Evolutionary conservation across 2,113 vertebrate species (phyloP).

Genomic region (Carassius auratus): DNA sequence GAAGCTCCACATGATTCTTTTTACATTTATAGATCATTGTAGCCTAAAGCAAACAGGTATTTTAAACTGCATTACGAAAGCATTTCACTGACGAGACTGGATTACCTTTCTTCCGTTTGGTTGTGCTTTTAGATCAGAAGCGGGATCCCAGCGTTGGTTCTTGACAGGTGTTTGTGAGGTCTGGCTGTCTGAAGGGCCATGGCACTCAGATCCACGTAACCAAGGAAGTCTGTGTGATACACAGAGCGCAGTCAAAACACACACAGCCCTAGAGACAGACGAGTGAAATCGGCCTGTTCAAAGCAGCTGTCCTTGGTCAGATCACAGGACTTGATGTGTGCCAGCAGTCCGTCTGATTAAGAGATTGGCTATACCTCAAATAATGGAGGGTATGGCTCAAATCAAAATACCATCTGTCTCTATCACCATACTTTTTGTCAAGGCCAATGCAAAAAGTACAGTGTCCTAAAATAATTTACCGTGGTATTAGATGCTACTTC

Average conservation of each 20-base stretch:
- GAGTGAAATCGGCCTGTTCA: neutral
- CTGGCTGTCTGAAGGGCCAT: slow-evolving; percentile 30
- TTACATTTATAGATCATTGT: neutral
- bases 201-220: slow-evolving; percentile 44
- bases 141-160: neutral
- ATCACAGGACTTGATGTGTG: neutral
- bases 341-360: neutral
- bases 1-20: neutral
- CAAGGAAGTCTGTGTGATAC: slow-evolving; percentile 36
- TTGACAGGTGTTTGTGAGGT: slow-evolving; percentile 42
- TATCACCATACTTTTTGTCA: neutral
- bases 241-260: neutral
- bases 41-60: neutral
- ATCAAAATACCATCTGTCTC: neutral
- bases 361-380: neutral
- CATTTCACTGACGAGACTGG: neutral
- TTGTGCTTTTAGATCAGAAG: neutral
- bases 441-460: too few relatives aligned
- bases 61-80: neutral
- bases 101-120: neutral
- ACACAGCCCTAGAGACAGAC: neutral
- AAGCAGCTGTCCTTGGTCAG: neutral
- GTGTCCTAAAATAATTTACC: neutral
- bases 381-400: neutral
- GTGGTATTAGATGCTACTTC: neutral